phyloP scores from a whole-genome alignment of 2,113 vertebrate genomes.

The Pseudolaguvia tuberculata region DNA sequence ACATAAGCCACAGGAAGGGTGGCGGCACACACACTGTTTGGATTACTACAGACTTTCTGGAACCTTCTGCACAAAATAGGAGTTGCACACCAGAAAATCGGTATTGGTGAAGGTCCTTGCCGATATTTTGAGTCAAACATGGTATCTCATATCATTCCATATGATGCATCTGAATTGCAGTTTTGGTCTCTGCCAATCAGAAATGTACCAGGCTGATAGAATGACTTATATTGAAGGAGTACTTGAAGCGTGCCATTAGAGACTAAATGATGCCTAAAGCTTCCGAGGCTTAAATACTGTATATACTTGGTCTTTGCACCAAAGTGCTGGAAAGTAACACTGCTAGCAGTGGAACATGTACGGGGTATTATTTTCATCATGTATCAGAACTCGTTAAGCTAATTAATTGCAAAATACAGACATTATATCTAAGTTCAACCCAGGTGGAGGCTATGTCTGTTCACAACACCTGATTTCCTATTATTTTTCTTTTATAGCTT shows the following conservation, averaged over 20 bases:
- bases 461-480: conserved; percentile 1
- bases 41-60: conserved; percentile 1
- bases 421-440: not conserved
- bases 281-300: conserved; percentile 14
- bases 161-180: not conserved
- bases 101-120: not conserved
- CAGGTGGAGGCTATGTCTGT: not conserved
- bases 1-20: conserved; percentile 12
- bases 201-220: conserved; percentile 5
- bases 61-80: conserved; percentile 24
- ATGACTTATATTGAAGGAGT: conserved; percentile 17
- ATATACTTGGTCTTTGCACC: conserved; percentile 38
- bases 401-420: not conserved
- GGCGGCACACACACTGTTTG: not conserved
- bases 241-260: conserved; percentile 46
- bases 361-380: conserved; percentile 36
- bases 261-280: not conserved
- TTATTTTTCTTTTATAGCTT: not conserved
- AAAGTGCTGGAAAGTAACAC: conserved; percentile 17
- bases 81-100: not conserved
- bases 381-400: conserved; percentile 37
- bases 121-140: not conserved
- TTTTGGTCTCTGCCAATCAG: conserved; percentile 7
- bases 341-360: conserved; percentile 27
- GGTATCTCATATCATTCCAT: not conserved